Evolutionary conservation across 2,113 vertebrate genomes (phyloP).

Genomic region (Aphelocoma coerulescens): DNA sequence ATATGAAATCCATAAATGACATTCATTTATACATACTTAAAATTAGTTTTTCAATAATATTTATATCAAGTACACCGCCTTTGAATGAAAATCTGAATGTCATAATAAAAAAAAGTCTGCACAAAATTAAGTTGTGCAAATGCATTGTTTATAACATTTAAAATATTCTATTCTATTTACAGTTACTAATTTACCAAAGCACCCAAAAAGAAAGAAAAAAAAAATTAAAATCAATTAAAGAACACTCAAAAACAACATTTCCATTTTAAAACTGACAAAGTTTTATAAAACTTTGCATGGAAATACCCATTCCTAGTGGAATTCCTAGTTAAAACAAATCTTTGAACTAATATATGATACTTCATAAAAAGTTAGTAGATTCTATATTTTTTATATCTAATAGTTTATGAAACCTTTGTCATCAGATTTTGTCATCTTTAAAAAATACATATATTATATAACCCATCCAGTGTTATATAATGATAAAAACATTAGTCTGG

Average conservation of each 20-base stretch:
- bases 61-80: neutral
- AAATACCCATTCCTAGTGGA: neutral
- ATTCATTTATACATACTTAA: neutral
- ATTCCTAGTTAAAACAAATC: neutral
- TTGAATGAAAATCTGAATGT: neutral
- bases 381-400: neutral
- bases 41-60: neutral
- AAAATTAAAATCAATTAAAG: neutral
- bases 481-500: conserved; percentile 37
- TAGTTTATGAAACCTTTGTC: neutral
- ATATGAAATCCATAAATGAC: neutral
- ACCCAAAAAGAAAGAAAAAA: neutral
- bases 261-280: neutral
- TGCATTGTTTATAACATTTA: neutral
- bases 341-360: neutral
- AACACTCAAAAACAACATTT: neutral
- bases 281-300: neutral
- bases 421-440: neutral
- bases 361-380: neutral
- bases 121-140: neutral
- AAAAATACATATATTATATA: neutral
- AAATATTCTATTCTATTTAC: neutral
- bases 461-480: neutral
- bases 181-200: neutral
- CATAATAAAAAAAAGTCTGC: neutral